A percentile compares a stretch with the other conserved stretches of the same genome.
Conservation (phyloP, 2,888 invertebrate genomes). For the Oscheius onirici region DNA sequence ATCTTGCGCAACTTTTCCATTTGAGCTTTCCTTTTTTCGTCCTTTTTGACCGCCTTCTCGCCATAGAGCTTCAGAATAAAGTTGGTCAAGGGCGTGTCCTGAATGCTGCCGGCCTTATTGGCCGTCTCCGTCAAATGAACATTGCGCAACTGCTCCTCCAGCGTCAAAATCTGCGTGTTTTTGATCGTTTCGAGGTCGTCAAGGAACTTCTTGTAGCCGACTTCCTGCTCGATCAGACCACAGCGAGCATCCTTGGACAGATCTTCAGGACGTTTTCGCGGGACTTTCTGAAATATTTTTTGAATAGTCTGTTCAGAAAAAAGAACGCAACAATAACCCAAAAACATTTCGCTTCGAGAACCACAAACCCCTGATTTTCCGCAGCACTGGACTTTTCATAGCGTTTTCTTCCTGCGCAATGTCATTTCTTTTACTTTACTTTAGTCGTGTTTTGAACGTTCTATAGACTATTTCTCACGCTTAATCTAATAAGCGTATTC, state of each 20-base stretch:
- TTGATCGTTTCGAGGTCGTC: conserved; percentile 20
- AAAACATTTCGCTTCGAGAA: no score
- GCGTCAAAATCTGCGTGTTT: conserved; percentile 7
- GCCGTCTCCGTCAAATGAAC: conserved; percentile 10
- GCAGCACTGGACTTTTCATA: no score
- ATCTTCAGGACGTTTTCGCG: conserved; percentile 18
- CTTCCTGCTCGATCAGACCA: conserved; percentile 34
- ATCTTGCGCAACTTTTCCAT: conserved; percentile 21
- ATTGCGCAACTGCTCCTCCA: conserved; percentile 30
- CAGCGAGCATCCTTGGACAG: conserved; percentile 20
- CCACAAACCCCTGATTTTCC: no score
- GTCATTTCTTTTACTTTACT: no score
- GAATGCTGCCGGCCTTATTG: conserved; percentile 10
- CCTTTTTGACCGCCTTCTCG: background rate
- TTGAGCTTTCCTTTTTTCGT: conserved; percentile 17
- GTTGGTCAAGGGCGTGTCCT: conserved; percentile 27
- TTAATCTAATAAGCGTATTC: no score
- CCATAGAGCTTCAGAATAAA: conserved; percentile 15
- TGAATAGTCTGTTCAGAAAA: no score
- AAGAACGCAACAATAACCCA: no score
- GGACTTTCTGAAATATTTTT: conserved; percentile 2
- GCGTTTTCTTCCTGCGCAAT: no score
- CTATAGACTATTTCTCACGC: no score
- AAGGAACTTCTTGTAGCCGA: conserved; percentile 22
- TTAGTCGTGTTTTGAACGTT: no score